Evolutionary conservation across 2,113 vertebrate genomes (phyloP).

Genomic region (Patagioenas fasciata): DNA sequence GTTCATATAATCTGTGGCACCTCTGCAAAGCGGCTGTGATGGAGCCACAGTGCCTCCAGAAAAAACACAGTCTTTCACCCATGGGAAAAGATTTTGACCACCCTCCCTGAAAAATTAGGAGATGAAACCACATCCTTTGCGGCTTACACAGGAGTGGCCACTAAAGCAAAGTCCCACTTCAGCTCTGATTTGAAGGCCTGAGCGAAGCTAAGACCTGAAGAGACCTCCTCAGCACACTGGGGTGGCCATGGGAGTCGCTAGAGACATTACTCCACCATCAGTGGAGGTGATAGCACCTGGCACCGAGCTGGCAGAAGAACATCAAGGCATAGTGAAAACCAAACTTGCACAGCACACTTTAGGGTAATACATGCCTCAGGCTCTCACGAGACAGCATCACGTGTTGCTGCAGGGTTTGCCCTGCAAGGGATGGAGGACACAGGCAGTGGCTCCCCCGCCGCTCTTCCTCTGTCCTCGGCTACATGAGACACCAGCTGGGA

Average conservation of each 20-base stretch:
- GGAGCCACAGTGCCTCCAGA: not conserved
- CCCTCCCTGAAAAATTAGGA: not conserved
- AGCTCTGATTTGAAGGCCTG: not conserved
- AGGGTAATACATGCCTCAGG: not conserved
- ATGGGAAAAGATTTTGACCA: not conserved
- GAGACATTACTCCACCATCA: not conserved
- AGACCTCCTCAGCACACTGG: rapidly evolving
- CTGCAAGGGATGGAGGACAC: not conserved
- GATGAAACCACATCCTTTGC: not conserved
- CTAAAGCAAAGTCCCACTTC: not conserved
- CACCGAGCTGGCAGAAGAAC: not conserved
- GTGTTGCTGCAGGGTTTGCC: not conserved
- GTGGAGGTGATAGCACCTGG: not conserved
- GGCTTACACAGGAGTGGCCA: not conserved
- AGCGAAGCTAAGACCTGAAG: not conserved
- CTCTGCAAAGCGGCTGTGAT: not conserved
- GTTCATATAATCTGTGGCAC: not conserved
- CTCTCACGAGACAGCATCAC: rapidly evolving
- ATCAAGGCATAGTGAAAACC: not conserved
- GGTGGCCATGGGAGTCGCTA: not conserved
- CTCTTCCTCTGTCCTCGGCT: not conserved
- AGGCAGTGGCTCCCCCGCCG: not conserved
- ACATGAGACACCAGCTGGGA: not conserved
- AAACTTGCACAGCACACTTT: not conserved
- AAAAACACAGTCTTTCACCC: not conserved